phyloP scores from a whole-genome alignment of 2,888 invertebrate species.

The Platycnemis pennipes region DNA sequence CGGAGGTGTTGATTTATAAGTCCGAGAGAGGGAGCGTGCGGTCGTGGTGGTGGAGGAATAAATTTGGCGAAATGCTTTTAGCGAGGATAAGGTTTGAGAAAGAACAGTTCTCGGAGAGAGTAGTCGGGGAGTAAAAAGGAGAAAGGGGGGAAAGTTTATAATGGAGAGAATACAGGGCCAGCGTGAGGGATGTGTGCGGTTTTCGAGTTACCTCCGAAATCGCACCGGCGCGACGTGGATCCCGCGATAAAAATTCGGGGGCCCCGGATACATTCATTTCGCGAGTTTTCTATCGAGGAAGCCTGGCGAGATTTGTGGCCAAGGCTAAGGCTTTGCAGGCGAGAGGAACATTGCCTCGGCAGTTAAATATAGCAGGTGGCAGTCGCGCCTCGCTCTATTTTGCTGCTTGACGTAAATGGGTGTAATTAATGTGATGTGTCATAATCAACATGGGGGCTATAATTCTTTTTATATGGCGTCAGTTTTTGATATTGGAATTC shows the following conservation, averaged over 20 bases:
- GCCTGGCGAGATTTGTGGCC: not conserved
- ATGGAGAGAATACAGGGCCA: not conserved
- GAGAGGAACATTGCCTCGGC: too few species aligned
- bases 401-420: too few species aligned
- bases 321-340: not conserved
- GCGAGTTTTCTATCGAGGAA: not conserved
- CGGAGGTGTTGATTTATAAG: constrained; percentile 2
- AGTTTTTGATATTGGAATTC: too few species aligned
- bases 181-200: not conserved
- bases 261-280: not conserved
- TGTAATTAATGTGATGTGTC: too few species aligned
- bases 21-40: not conserved
- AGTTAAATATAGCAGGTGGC: too few species aligned
- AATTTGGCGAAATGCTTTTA: constrained; percentile 14
- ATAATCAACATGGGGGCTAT: too few species aligned
- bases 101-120: not conserved
- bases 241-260: not conserved
- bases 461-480: too few species aligned
- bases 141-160: not conserved
- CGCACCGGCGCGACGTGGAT: not conserved
- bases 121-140: not conserved
- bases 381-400: too few species aligned
- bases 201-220: not conserved
- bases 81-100: constrained; percentile 26
- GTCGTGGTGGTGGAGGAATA: not conserved